Evolutionary conservation across 2,888 invertebrate genomes (phyloP).

Genomic region (Agrochola macilenta): DNA sequence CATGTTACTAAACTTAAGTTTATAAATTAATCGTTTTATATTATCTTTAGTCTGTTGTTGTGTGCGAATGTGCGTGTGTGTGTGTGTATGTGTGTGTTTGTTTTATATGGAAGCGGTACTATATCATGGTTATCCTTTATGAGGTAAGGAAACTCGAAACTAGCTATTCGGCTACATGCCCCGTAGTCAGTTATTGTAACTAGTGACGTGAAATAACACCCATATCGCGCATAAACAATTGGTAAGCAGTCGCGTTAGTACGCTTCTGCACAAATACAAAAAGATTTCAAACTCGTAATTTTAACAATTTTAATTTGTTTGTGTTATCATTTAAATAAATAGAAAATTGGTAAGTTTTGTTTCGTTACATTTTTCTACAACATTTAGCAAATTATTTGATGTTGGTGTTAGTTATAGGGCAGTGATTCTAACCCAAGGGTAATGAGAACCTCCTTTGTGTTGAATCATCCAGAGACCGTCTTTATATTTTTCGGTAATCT

Average conservation of each 20-base stretch:
- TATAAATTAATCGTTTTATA: too few relatives aligned
- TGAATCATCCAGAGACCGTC: constrained; percentile 65
- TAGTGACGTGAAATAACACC: too few relatives aligned
- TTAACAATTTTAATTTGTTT: constrained; percentile 14
- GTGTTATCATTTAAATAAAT: neutral
- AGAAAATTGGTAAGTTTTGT: constrained; percentile 43
- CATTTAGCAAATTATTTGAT: neutral
- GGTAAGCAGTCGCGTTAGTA: constrained; percentile 15
- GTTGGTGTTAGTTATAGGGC: neutral
- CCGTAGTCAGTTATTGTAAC: too few relatives aligned
- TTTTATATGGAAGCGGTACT: too few relatives aligned
- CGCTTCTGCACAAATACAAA: constrained; percentile 9
- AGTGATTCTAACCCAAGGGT: constrained; percentile 42
- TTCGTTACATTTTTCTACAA: neutral
- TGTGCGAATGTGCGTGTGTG: too few relatives aligned
- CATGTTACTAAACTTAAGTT: too few relatives aligned
- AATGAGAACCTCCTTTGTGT: constrained; percentile 63
- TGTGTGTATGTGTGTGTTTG: too few relatives aligned
- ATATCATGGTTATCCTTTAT: too few relatives aligned
- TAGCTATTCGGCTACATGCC: too few relatives aligned
- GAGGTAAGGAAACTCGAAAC: too few relatives aligned
- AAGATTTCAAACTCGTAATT: constrained; percentile 28
- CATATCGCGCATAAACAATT: constrained; percentile 44
- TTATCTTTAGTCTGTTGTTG: too few relatives aligned
- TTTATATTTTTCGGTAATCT: too few relatives aligned